Evolutionary conservation across 2,888 invertebrate species (phyloP).

Genomic region (Pandemis heparana): DNA sequence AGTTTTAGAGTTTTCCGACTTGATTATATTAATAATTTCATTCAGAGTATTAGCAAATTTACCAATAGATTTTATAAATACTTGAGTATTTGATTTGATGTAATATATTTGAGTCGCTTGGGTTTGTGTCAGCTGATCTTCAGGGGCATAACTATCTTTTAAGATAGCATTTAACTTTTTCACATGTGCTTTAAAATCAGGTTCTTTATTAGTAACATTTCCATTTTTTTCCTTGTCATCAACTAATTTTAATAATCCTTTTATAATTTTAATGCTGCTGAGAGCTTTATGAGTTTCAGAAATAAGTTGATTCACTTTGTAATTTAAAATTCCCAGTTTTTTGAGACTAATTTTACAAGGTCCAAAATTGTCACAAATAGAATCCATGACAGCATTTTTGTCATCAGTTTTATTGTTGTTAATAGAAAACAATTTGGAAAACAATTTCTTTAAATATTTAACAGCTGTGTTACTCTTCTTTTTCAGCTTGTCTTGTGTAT

Average conservation of each 20-base stretch:
- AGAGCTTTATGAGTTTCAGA: constrained; percentile 63
- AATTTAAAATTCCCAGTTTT: constrained; percentile 54
- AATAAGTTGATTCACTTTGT: constrained; percentile 62
- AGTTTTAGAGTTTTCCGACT: constrained; percentile 47
- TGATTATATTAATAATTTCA: constrained; percentile 61
- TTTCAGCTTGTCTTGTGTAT: constrained; percentile 46
- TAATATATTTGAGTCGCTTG: constrained; percentile 61
- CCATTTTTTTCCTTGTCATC: constrained; percentile 44
- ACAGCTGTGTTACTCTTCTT: constrained; percentile 52
- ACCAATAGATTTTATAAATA: constrained; percentile 64
- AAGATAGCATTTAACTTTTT: constrained; percentile 62
- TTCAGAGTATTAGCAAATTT: constrained; percentile 66
- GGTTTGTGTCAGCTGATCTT: constrained; percentile 53
- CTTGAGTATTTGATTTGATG: constrained; percentile 63
- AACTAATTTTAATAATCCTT: constrained; percentile 61
- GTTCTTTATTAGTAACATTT: constrained; percentile 39
- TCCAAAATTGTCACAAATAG: constrained; percentile 62
- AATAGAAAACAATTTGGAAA: constrained; percentile 60
- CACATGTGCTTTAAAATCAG: constrained; percentile 52
- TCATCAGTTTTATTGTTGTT: constrained; percentile 47
- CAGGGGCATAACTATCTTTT: constrained; percentile 50
- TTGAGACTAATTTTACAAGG: constrained; percentile 56
- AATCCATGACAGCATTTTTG: constrained; percentile 58
- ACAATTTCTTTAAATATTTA: constrained; percentile 63
- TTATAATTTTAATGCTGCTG: constrained; percentile 64